Percentiles rank a stretch among this genome's conserved stretches.
Conservation (phyloP, 1,140 invertebrate species). For the Maniola jurtina region DNA sequence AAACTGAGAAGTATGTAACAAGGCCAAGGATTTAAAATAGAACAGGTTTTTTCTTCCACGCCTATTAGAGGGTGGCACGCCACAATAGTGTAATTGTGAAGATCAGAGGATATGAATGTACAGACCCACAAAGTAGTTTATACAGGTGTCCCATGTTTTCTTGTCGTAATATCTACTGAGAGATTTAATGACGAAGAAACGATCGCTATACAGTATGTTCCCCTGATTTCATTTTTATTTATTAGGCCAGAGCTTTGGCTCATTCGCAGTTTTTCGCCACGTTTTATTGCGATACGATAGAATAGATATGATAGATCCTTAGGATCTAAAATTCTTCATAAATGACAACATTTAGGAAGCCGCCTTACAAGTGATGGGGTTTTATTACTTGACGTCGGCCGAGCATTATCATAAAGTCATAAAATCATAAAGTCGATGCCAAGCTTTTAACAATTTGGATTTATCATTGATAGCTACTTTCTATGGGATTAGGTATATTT, state of each 20-base stretch:
- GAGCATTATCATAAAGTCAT: too few species aligned
- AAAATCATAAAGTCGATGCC: too few species aligned
- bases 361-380: too few species aligned
- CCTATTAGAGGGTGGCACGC: conserved; percentile 27
- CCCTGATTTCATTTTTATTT: not conserved
- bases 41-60: conserved; percentile 25
- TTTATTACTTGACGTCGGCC: too few species aligned
- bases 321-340: too few species aligned
- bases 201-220: not conserved
- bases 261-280: not conserved
- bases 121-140: conserved; percentile 15
- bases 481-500: too few species aligned
- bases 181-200: not conserved
- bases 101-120: conserved; percentile 33
- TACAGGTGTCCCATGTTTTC: conserved; percentile 31
- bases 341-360: too few species aligned
- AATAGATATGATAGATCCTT: too few species aligned
- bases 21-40: not conserved
- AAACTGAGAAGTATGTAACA: not conserved
- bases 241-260: not conserved
- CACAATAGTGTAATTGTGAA: conserved; percentile 41
- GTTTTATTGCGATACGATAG: too few species aligned
- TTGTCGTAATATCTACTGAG: conserved; percentile 1
- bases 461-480: too few species aligned
- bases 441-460: too few species aligned